Base-by-base conservation (phyloP, 2,113 vertebrate species). In the Hydrolagus affinis region DNA sequence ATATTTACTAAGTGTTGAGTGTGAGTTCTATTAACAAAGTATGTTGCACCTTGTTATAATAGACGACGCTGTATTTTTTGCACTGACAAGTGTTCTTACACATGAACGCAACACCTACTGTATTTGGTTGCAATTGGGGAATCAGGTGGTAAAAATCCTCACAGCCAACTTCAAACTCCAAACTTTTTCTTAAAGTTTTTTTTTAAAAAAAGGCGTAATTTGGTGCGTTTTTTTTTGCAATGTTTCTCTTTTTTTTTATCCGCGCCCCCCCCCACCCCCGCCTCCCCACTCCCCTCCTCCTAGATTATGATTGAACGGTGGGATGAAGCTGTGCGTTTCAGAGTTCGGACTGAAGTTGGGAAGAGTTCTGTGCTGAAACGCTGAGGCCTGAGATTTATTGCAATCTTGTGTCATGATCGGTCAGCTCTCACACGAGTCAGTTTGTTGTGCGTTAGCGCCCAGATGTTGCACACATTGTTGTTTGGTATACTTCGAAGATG, bases 251-350 rank as follows among this genome's bases (percentile, higher is more conserved):
- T 75, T 44, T n/a, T n/a, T n/a, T n/a, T n/a, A n/a, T n/a, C n/a
- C n/a, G n/a, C n/a, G n/a, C n/a, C n/a, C n/a, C n/a, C n/a, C n/a
- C n/a, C n/a, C n/a, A n/a, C n/a, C n/a, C n/a, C n/a, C n/a, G n/a
- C n/a, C n/a, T n/a, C n/a, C n/a, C n/a, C n/a, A n/a, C n/a, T n/a
- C n/a, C n/a, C n/a, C n/a, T 77, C 87, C 60, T 88, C n/a, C 11
- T 85, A 92, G 91, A 88, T 92, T 85, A 92, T 91, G 91, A 89
- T 87, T 69, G 91, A 91, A 80, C 91, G 91, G 91, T 92, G 91
- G 91, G 88, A 92, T 78, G 91, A 92, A 90, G 89, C 88, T 32
- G 64, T 90, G 87, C 88, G 91, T 68, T 89, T 92, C 80, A 89
- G 87, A 72, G 87, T 91, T 0, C n/a, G 91, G 91, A 23, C 44